A percentile compares a stretch with the other conserved stretches of the same genome.
phyloP scores from a whole-genome alignment of 2,797 vertebrate genomes.

The Neomorphus geoffroyi region DNA sequence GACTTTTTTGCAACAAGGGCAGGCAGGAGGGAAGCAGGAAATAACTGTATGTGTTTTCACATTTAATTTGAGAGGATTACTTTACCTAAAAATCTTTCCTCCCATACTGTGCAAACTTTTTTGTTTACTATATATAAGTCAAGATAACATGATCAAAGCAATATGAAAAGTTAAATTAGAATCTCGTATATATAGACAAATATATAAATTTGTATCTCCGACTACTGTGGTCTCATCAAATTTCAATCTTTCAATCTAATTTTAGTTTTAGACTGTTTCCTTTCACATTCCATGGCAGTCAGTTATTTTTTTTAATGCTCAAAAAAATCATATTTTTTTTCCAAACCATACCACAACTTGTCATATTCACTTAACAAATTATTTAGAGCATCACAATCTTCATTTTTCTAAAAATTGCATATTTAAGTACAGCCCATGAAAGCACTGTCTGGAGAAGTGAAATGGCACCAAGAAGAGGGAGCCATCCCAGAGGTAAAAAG shows the following conservation, averaged over 20 bases:
- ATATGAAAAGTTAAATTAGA: conserved; percentile 10
- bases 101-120: background rate
- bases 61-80: conserved; percentile 10
- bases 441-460: conserved; percentile 11
- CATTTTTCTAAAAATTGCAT: background rate
- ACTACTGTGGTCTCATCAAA: conserved; percentile 64
- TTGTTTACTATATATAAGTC: background rate
- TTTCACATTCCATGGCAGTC: background rate
- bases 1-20: background rate
- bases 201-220: background rate
- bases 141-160: conserved; percentile 5
- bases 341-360: background rate
- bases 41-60: background rate
- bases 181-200: background rate
- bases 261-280: conserved; percentile 49
- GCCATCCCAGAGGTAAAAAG: background rate
- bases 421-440: background rate
- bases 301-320: conserved; percentile 19
- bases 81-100: background rate
- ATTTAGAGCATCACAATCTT: background rate
- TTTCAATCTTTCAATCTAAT: conserved; percentile 77
- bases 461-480: background rate
- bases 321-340: background rate
- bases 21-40: background rate
- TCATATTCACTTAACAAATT: conserved; percentile 23